These are phyloP conservation scores for Tetraneura akinire DNA, from an alignment of 1,140 invertebrate genomes.

Conservation along the genomic window DNA sequence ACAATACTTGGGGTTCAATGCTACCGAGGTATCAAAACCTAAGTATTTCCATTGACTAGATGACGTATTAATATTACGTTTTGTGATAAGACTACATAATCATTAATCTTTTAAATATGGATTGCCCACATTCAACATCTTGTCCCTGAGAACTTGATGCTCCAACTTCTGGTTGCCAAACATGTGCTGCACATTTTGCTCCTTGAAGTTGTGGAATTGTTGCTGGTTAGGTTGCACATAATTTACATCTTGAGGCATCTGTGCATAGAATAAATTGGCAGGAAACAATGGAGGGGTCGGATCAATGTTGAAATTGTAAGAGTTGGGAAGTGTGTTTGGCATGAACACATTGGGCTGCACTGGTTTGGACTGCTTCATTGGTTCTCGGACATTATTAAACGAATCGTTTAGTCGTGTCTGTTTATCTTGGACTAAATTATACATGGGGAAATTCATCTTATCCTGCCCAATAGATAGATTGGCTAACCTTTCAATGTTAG, in stretches of 20 bases:
- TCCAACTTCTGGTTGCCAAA: constrained; percentile 44
- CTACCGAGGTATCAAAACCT: constrained; percentile 51
- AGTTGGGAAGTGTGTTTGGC: constrained; percentile 41
- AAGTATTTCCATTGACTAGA: constrained; percentile 51
- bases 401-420: constrained; percentile 33
- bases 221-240: constrained; percentile 47
- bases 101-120: constrained; percentile 51
- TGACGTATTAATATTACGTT: constrained; percentile 47
- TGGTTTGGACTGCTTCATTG: constrained; percentile 43
- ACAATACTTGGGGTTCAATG: constrained; percentile 51
- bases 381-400: constrained; percentile 31
- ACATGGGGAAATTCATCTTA: constrained; percentile 43
- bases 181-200: constrained; percentile 45
- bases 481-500: constrained; percentile 37
- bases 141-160: constrained; percentile 47
- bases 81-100: constrained; percentile 47
- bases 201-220: constrained; percentile 45
- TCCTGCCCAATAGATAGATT: constrained; percentile 34
- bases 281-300: constrained; percentile 39
- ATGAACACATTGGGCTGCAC: constrained; percentile 44
- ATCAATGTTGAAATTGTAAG: constrained; percentile 44
- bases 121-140: constrained; percentile 48
- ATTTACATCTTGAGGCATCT: constrained; percentile 49
- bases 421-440: constrained; percentile 45
- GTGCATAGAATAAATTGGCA: constrained; percentile 44